Evolutionary conservation across 2,113 vertebrate species (phyloP).

Genomic region (Lagopus leucura): DNA sequence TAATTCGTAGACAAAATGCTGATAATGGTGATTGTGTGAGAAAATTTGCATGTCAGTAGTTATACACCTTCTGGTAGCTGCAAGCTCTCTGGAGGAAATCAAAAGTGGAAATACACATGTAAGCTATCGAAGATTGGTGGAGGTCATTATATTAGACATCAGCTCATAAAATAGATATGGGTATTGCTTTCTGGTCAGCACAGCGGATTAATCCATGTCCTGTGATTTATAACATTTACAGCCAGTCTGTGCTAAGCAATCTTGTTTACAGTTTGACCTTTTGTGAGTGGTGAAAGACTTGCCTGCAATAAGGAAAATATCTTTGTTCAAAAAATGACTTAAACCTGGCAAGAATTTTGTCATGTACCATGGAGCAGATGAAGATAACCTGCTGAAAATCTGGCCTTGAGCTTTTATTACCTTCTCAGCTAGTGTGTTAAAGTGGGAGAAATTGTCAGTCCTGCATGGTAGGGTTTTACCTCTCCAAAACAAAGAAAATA

Average conservation of each 20-base stretch:
- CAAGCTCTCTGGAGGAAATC: accelerated
- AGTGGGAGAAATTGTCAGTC: not conserved
- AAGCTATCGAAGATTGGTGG: not conserved
- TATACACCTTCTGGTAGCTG: not conserved
- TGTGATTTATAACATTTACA: not conserved
- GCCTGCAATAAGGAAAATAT: not conserved
- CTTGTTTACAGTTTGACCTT: not conserved
- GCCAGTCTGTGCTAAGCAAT: not conserved
- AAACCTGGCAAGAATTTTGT: not conserved
- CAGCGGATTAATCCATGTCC: not conserved
- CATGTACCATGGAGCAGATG: not conserved
- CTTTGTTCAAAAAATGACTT: not conserved
- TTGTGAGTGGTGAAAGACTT: not conserved
- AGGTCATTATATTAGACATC: not conserved
- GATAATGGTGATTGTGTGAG: not conserved
- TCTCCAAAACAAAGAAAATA: not conserved
- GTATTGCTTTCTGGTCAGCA: not conserved
- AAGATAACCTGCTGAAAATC: not conserved
- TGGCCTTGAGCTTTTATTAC: not conserved
- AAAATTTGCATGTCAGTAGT: not conserved
- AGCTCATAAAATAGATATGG: not conserved
- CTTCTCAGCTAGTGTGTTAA: not conserved
- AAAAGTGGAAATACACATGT: accelerated
- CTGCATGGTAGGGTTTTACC: not conserved
- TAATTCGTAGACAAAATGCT: not conserved